Conservation (phyloP, 2,797 vertebrate genomes). For the Notolepis coatsorum region DNA sequence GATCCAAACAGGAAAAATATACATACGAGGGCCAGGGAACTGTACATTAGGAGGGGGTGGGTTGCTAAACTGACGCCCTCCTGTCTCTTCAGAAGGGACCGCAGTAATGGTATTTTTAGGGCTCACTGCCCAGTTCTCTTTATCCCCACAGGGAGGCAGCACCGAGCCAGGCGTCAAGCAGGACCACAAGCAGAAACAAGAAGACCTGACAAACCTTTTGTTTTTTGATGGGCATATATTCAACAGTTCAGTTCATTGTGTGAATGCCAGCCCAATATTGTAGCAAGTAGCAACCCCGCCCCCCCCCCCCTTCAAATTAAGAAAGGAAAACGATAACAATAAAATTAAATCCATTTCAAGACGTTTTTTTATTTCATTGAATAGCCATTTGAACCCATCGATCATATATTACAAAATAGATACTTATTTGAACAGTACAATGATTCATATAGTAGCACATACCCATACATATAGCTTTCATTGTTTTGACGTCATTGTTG, state of each 20-base stretch:
- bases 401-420: slow-evolving; percentile 37
- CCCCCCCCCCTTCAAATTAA: background rate
- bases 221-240: background rate
- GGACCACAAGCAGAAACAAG: background rate
- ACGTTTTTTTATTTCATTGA: slow-evolving; percentile 31
- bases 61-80: no score
- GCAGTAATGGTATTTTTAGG: background rate
- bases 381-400: slow-evolving; percentile 13
- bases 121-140: background rate
- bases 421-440: slow-evolving; percentile 17
- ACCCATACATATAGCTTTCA: slow-evolving; percentile 22
- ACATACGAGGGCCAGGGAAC: no score
- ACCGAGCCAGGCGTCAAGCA: background rate
- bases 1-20: no score
- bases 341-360: background rate
- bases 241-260: no score
- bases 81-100: no score
- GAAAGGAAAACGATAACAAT: background rate
- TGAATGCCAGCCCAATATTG: no score
- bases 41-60: no score
- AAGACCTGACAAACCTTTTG: background rate
- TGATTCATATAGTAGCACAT: no score
- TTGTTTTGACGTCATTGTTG: slow-evolving; percentile 15
- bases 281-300: no score
- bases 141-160: background rate